Evolutionary conservation across 2,797 vertebrate species (phyloP).

Genomic region (Aulostomus chinensis): DNA sequence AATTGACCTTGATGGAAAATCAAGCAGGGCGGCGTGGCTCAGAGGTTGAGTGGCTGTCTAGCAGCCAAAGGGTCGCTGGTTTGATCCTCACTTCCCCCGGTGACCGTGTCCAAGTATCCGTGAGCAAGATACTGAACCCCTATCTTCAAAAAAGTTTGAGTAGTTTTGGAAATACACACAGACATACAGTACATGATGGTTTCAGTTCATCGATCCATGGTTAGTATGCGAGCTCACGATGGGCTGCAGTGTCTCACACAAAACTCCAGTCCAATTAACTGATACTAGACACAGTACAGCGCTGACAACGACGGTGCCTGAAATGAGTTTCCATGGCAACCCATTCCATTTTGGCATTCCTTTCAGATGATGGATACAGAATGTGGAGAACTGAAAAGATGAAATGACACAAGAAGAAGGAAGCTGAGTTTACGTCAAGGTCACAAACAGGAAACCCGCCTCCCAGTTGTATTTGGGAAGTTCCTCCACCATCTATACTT

Average conservation of each 20-base stretch:
- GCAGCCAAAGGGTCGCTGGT: no score
- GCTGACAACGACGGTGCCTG: conserved; percentile 46
- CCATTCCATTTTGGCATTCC: conserved; percentile 48
- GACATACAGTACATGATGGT: not conserved
- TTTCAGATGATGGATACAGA: conserved; percentile 49
- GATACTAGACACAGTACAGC: conserved; percentile 46
- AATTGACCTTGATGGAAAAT: no score
- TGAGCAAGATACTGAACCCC: no score
- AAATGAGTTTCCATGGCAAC: conserved; percentile 73
- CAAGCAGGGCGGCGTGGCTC: no score
- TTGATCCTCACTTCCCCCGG: no score
- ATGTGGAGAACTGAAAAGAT: not conserved
- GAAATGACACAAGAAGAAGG: conserved; percentile 13
- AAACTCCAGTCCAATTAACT: conserved; percentile 55
- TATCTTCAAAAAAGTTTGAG: no score
- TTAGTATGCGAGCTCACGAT: conserved; percentile 61
- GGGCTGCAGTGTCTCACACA: conserved; percentile 52
- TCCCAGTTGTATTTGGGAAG: not conserved
- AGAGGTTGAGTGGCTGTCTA: no score
- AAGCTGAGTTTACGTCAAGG: conserved; percentile 37
- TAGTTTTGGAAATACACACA: not conserved
- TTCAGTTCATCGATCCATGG: conserved; percentile 3
- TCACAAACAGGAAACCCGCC: conserved; percentile 8
- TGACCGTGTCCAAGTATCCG: no score
- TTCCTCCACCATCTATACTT: not conserved